phyloP scores from a whole-genome alignment of 2,888 invertebrate species.

The Heliconius ethilla region DNA sequence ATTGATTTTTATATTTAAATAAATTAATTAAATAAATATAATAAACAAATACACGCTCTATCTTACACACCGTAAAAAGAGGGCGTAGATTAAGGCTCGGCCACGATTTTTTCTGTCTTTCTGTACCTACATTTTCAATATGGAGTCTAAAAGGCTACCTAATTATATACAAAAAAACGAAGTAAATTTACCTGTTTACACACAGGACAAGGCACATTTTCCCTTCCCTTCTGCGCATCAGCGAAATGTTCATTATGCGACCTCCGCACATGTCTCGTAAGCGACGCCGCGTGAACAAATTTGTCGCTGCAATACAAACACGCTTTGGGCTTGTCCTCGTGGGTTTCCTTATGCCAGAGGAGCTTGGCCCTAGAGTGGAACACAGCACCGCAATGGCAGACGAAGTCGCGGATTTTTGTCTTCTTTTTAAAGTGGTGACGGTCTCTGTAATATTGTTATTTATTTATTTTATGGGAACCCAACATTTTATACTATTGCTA shows the following conservation, averaged over 20 bases:
- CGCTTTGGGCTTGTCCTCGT: constrained; percentile 90
- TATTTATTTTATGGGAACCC: no score
- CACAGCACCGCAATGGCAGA: constrained; percentile 90
- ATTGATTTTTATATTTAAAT: no score
- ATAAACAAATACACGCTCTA: no score
- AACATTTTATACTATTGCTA: no score
- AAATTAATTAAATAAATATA: no score
- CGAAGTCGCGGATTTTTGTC: constrained; percentile 85
- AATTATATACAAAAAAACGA: neutral
- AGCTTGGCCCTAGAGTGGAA: constrained; percentile 92
- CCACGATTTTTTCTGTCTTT: no score
- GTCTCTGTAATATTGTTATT: constrained; percentile 69
- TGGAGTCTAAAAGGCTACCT: neutral
- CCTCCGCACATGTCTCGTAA: constrained; percentile 91
- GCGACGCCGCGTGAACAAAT: constrained; percentile 91
- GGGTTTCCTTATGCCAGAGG: constrained; percentile 92
- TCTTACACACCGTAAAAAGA: no score
- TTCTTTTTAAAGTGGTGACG: constrained; percentile 88
- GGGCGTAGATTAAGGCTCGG: no score
- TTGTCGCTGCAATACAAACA: constrained; percentile 93
- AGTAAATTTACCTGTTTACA: constrained; percentile 80
- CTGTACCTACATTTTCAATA: no score
- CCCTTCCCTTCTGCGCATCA: constrained; percentile 83
- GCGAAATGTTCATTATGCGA: constrained; percentile 90
- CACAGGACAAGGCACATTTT: constrained; percentile 89